phyloP scores from a whole-genome alignment of 64 coral and sea anemone species.

The Pocillopora verrucosa region DNA sequence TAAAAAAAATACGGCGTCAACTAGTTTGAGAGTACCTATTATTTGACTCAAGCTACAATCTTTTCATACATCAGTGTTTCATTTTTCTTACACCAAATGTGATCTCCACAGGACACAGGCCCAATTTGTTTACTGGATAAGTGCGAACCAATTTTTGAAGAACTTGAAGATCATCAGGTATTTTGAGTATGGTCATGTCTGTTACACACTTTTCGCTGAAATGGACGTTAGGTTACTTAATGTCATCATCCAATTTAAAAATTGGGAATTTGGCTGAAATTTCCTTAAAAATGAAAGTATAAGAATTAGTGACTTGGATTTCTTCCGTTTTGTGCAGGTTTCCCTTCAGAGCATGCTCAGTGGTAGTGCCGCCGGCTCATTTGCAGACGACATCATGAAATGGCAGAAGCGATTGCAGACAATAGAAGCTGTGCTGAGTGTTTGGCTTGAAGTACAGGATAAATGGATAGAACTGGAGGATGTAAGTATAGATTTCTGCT shows the following conservation, averaged over 20 bases:
- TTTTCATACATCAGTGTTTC: neutral
- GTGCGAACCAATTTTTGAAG: constrained; percentile 98
- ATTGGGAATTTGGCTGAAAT: no score
- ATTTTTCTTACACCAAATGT: neutral
- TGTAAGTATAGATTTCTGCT: constrained; percentile 43
- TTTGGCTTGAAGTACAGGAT: constrained; percentile 98
- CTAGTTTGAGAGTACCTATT: no score
- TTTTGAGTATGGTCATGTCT: neutral
- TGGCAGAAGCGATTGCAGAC: constrained; percentile 97
- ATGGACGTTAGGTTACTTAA: no score
- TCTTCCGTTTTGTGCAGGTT: constrained; percentile 45
- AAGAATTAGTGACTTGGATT: no score
- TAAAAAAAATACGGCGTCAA: no score
- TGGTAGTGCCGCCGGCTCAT: constrained; percentile 93
- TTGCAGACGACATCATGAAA: constrained; percentile 96
- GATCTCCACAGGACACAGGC: constrained; percentile 71
- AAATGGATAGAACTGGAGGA: constrained; percentile 98
- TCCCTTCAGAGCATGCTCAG: constrained; percentile 91
- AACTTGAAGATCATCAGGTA: constrained; percentile 97
- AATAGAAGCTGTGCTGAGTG: constrained; percentile 86
- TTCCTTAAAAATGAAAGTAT: no score
- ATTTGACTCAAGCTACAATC: no score
- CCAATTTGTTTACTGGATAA: constrained; percentile 84
- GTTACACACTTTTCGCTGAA: no score
- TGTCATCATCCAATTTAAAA: no score